Conservation (phyloP, 2,113 vertebrate genomes). For the Dascyllus trimaculatus region DNA sequence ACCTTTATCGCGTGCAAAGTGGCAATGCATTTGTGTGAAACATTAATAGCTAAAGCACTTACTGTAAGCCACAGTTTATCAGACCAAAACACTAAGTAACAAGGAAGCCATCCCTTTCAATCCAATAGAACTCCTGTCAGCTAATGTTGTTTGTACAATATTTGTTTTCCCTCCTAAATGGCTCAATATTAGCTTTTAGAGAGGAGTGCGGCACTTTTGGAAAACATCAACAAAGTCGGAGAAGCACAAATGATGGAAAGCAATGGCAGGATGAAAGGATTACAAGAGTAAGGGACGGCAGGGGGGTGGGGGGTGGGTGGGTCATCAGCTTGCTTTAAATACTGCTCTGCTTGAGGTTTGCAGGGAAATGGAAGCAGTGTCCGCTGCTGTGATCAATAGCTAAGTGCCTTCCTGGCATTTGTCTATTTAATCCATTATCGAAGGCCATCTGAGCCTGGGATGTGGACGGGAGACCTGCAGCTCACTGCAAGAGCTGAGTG, state of each 20-base stretch:
- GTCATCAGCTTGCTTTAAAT: conserved; percentile 80
- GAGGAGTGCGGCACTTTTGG: conserved; percentile 32
- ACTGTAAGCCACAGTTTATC: conserved; percentile 17
- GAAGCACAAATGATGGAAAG: conserved; percentile 37
- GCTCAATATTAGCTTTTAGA: conserved; percentile 44
- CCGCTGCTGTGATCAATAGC: conserved; percentile 80
- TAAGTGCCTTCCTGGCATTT: conserved; percentile 86
- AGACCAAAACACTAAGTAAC: conserved; percentile 35
- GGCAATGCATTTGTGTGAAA: background rate
- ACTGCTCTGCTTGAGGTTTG: conserved; percentile 64
- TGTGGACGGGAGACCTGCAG: conserved; percentile 37
- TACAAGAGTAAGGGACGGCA: conserved; percentile 18
- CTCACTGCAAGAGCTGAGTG: conserved; percentile 40
- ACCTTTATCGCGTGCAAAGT: background rate
- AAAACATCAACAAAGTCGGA: conserved; percentile 52
- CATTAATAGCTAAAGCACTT: conserved; percentile 6
- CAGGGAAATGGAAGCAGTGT: conserved; percentile 66
- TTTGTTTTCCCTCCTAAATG: conserved; percentile 50
- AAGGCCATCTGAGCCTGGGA: conserved; percentile 60
- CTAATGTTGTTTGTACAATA: conserved; percentile 57
- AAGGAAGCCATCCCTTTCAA: conserved; percentile 17
- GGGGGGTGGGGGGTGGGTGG: conserved; percentile 29
- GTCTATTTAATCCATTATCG: conserved; percentile 85
- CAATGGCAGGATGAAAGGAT: conserved; percentile 53
- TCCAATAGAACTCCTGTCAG: conserved; percentile 41